Base-by-base conservation (phyloP, 1,140 invertebrate species). In the Neuroterus valhalla region DNA sequence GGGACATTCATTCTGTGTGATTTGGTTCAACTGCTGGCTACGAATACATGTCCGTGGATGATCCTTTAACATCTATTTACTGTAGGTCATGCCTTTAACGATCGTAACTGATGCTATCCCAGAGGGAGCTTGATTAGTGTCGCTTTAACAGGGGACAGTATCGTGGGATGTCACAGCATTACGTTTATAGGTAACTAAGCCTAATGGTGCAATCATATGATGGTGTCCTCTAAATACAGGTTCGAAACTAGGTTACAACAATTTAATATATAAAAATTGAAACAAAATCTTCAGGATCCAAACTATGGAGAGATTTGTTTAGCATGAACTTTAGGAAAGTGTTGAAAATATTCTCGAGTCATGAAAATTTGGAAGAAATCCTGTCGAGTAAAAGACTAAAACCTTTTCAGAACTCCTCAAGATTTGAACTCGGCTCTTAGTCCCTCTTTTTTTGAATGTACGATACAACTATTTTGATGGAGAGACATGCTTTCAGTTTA, bases 91-190 rank as follows among this genome's bases (percentile, higher is more conserved):
- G 52, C 21, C 26, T 62, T 62, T 62, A 62, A 78, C 46, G 26
- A 68, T 42, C 71, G 43, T 48, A 75, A 72, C 77, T 68, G 62
- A 73, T 75, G 68, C 68, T 19, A 48, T 68, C 71, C 70, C 67
- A 66, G 44, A 68, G 70, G 70, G 62, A 66, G 62, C 46, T 66
- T 69, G 74, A 75, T 78, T 75, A 78, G 72, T 72, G 71, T 75
- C 48, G 70, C 68, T 78, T 75, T 55, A 74, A 66, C 76, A 46
- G 66, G 67, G 55, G 72, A 78, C 70, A 71, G 70, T 68, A 48
- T 62, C 71, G 55, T 75, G 44, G 15, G 52, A 38, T 70, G 73
- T 75, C 73, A 72, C 62, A 46, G 72, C 66, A 62, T 62, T 26
- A 14, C 23, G 21, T 62, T 62, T 62, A 62, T 62, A 23, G 52